phyloP scores from a whole-genome alignment of 1,140 invertebrate species.

The Pygmarrhopalites habei region DNA sequence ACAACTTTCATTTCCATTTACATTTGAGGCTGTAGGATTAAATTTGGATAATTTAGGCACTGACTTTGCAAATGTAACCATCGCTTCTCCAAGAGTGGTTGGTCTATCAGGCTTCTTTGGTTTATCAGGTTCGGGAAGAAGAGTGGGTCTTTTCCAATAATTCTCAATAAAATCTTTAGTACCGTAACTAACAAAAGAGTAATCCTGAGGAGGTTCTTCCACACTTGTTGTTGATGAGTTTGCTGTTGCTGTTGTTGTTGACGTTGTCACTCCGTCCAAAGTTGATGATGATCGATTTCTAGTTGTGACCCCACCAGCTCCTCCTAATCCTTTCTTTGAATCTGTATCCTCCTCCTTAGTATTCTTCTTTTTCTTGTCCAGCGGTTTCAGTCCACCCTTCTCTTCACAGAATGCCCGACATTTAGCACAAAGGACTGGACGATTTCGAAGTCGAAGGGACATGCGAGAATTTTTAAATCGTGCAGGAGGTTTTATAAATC shows the following conservation, averaged over 20 bases:
- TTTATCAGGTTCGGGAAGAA: neutral
- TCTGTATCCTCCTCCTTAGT: neutral
- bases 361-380: no score
- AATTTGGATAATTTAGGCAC: neutral
- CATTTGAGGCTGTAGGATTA: no score
- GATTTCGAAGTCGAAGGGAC: constrained; percentile 18
- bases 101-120: neutral
- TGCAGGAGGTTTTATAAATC: constrained; percentile 34
- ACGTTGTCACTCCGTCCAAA: neutral
- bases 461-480: constrained; percentile 33
- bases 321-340: neutral
- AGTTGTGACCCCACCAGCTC: constrained; percentile 6
- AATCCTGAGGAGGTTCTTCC: constrained; percentile 18
- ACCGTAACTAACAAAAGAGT: constrained; percentile 19
- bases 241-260: neutral
- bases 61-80: neutral
- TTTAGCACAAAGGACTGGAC: constrained; percentile 35
- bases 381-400: neutral
- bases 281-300: neutral
- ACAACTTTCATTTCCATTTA: neutral
- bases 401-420: constrained; percentile 11
- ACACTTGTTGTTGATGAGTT: neutral
- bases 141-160: constrained; percentile 30
- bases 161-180: constrained; percentile 28
- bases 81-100: neutral